Base-by-base conservation (phyloP, 2,797 vertebrate genomes). In the Cynodonichthys magdalenae region DNA sequence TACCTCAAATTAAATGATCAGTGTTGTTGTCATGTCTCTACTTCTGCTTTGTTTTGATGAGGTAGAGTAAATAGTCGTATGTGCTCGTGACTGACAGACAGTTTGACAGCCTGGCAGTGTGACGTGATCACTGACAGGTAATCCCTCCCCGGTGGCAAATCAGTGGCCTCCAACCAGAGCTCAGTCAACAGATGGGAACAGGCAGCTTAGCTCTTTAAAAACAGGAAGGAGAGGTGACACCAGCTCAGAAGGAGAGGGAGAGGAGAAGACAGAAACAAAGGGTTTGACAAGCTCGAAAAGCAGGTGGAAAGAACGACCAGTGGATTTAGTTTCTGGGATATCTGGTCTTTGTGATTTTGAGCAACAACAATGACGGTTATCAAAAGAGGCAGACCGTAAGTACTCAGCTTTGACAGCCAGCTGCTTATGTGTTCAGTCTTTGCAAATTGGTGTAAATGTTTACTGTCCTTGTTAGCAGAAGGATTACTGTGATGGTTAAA, bases 201-300 rank as follows among this genome's bases (percentile, higher is more conserved):
- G 75, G 79, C 84, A 92, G 92, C 92, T 94, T 92, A 94, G 88
- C 80, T 51, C 79, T 93, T 90, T 93, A 92, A 92, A 91, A 89
- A 61, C 57, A 62, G 69, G 71, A 51, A 36, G 57, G 59, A 60
- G 55, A 68, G 20, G 53, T 20, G 69, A 44, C 46, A 46, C n/a
- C 12, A 6, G 49, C 58, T 53, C 75, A 83, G 60, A 56, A 50
- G 7, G 49, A 29, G 66, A 67, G 51, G 52, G 57, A 20, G 24
- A 31, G 56, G 29, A 46, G 51, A 67, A 39, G 10, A 36, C 2
- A 10, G 5, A 11, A 36, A 47, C 18, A 29, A 50, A 44, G 17
- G 48, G n/a, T 50, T 53, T 27, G 51, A 29, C 15, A 15, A 44
- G 54, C 24, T 53, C 20, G 51, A 29, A n/a, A 15, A 47, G 54